Base-by-base conservation (phyloP, 1,140 invertebrate genomes). In the Micrasema longulum region DNA sequence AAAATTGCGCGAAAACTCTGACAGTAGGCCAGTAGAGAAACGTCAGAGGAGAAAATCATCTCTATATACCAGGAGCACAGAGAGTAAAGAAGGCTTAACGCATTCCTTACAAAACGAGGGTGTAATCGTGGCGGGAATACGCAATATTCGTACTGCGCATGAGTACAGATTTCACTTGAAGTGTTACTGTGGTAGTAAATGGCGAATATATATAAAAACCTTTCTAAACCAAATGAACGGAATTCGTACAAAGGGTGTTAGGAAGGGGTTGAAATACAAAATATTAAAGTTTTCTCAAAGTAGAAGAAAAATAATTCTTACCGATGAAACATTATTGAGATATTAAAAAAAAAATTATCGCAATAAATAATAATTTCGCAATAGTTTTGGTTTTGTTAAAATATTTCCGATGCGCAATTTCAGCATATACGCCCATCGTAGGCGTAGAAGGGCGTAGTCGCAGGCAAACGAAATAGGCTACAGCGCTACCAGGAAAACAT, bases 31-130 rank as follows among this genome's bases (percentile, higher is more conserved):
- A 23, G 6, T 23, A 67, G 47, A 69, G 52, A 57, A 72, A 76
- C 74, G 74, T 76, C 74, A 76, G 74, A 72, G 63, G 48, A 68
- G 74, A 68, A 76, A 76, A 76, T 43, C 63, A 65, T 67, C 57
- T 64, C 47, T 38, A 16, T 18, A 12, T 48, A 67, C 63, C 71
- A 63, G 74, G 74, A 38, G 14, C 14, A 31, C 62, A 76, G 20
- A 20, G 50, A 10, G 0, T 12, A 1, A 36, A 67, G 22, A 35
- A 62, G 53, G 65, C 43, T 23, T 35, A 36, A 10, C 47, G 10
- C 35, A 67, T 67, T 67, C 65, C 60, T 31, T 12, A 14, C 12
- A 55, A 10, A 23, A 26, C n/a, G 2, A 2, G 26, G 7, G 26
- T 31, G 26, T 31, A 4, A 31, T 31, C 7, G 7, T 31, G 26